A percentile compares a stretch with the other conserved stretches of the same genome.
These are phyloP conservation scores for Augiades crinisus DNA, from an alignment of 2,888 invertebrate species.

Conservation along the genomic window DNA sequence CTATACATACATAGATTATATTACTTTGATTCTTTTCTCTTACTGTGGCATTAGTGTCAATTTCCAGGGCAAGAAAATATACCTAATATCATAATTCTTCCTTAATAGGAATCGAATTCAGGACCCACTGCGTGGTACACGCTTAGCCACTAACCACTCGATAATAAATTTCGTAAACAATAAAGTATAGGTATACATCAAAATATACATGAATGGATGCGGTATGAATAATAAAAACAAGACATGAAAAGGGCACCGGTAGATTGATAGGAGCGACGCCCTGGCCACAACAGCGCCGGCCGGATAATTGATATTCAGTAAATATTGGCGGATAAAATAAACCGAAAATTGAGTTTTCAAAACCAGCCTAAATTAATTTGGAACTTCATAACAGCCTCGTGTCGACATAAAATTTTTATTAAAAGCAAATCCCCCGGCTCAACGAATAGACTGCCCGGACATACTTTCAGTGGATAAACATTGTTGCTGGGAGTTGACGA, in stretches of 20 bases:
- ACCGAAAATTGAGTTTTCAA: constrained; percentile 76
- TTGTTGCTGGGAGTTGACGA: constrained; percentile 26
- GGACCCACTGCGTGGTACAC: too few relatives aligned
- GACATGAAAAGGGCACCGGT: constrained; percentile 44
- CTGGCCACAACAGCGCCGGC: constrained; percentile 40
- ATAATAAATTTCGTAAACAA: not conserved
- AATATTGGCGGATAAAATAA: constrained; percentile 78
- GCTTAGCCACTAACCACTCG: not conserved
- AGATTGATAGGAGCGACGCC: constrained; percentile 50
- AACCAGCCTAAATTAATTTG: constrained; percentile 77
- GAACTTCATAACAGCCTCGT: constrained; percentile 73
- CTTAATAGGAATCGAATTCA: too few relatives aligned
- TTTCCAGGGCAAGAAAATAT: too few relatives aligned
- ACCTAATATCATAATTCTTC: too few relatives aligned
- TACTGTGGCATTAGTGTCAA: too few relatives aligned
- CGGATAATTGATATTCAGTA: constrained; percentile 78
- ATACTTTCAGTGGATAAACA: constrained; percentile 38
- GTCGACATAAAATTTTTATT: constrained; percentile 67
- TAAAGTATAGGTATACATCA: too few relatives aligned
- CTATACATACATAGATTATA: too few relatives aligned
- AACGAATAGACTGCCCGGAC: constrained; percentile 38
- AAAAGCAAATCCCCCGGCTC: constrained; percentile 59
- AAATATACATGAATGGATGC: constrained; percentile 28
- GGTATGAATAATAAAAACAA: constrained; percentile 40
- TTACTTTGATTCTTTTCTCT: too few relatives aligned